Evolutionary conservation across 2,797 vertebrate genomes (phyloP), one percentile per base, ranked within the genome.

Genomic region (Muscicapa comitata): DNA sequence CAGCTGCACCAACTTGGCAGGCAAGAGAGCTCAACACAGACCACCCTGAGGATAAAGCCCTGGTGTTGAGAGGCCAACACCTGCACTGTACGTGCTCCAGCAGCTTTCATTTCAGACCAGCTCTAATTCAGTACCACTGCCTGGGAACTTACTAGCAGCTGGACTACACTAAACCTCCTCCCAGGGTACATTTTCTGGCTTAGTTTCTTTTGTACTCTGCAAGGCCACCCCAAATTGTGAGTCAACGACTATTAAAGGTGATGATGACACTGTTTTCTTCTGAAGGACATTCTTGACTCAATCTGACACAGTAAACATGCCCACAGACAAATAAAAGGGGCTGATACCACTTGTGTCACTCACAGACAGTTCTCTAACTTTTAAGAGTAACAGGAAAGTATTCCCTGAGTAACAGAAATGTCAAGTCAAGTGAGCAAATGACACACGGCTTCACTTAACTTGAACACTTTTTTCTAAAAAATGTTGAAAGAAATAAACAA

Each of bases 401-500:
- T 18, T 63, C 21, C 57, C 16, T 25, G 7, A 75, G 23, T 40
- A 86, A 78, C 17, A 59, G 15, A 87, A 90, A 17, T 1, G 1
- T 35, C 47, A 59, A 9, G 29, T 57, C 10, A 73, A 85, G 17
- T 5, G 10, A 90, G n/a, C 26, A 82, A 61, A 55, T 3, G 31
- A 24, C 19, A 67, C 8, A 47, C 3, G 0, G 1, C 5, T 1
- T 13, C 40, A 50, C 15, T 51, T 57, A 16, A 51, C 18, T 42
- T 38, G 25, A 48, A 3, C 15, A 7, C 5, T 17, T 24, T 25
- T 40, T 40, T 8, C 3, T 12, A 14, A 29, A 24, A 48, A 47
- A 20, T 14, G 14, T 6, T 33, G 33, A n/a, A 75, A 57, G 6
- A 78, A 57, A 19, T 25, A 29, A 2, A 72, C 3, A 47, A 59